A percentile compares a stretch with the other conserved stretches of the same genome.
phyloP scores from a whole-genome alignment of 2,888 invertebrate genomes.

The Hydrotaea cyrtoneurina region DNA sequence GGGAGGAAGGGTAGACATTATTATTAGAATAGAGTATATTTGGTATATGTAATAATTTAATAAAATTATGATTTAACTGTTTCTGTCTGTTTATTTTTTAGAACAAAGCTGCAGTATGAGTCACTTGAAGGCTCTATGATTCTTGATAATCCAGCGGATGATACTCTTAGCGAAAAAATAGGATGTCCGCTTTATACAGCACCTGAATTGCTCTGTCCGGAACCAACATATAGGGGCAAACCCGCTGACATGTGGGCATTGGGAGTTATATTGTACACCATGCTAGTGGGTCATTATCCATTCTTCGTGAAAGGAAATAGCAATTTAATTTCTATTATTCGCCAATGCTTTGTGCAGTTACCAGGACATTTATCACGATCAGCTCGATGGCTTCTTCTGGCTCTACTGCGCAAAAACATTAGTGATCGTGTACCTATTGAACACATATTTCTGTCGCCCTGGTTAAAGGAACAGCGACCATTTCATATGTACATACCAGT shows the following conservation, averaged over 20 bases:
- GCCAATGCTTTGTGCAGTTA: slow-evolving; percentile 78
- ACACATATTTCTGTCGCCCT: slow-evolving; percentile 76
- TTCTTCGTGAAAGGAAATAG: slow-evolving; percentile 79
- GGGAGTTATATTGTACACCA: slow-evolving; percentile 79
- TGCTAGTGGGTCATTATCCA: slow-evolving; percentile 80
- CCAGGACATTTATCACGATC: slow-evolving; percentile 75
- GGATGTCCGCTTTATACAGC: slow-evolving; percentile 80
- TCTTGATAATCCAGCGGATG: slow-evolving; percentile 77
- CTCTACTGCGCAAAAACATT: slow-evolving; percentile 76
- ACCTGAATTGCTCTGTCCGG: slow-evolving; percentile 78
- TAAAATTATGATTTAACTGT: background rate
- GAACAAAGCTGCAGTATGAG: slow-evolving; percentile 80
- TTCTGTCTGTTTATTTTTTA: slow-evolving; percentile 61
- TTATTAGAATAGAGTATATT: slow-evolving; percentile 10
- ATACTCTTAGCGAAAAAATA: slow-evolving; percentile 79
- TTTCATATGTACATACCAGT: slow-evolving; percentile 77
- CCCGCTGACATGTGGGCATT: slow-evolving; percentile 80
- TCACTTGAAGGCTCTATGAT: slow-evolving; percentile 80
- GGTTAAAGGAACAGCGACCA: slow-evolving; percentile 76
- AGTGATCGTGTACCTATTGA: slow-evolving; percentile 76
- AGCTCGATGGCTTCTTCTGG: slow-evolving; percentile 75
- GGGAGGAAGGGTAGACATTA: slow-evolving; percentile 15
- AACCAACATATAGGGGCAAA: slow-evolving; percentile 78
- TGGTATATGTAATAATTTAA: background rate
- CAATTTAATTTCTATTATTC: slow-evolving; percentile 78